Percentiles rank a stretch among this genome's conserved stretches.
These are phyloP conservation scores for Armadillidium nasatum DNA, from an alignment of 1,140 invertebrate species.

Conservation along the genomic window DNA sequence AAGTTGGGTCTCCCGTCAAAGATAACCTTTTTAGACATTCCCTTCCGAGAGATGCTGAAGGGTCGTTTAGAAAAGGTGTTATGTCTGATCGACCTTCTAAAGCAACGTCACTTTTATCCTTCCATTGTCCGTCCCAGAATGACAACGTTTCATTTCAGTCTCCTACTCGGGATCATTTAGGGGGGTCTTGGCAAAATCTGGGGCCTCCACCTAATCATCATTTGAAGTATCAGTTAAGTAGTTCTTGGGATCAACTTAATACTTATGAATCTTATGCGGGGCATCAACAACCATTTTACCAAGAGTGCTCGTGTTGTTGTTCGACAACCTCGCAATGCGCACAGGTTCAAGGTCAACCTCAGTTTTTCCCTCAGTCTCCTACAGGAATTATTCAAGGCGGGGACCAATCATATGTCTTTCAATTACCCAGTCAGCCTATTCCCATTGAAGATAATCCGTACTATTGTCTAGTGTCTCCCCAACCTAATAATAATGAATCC, in stretches of 20 bases:
- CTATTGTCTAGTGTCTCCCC: too few species aligned
- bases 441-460: too few species aligned
- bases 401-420: too few species aligned
- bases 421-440: too few species aligned
- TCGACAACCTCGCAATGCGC: neutral
- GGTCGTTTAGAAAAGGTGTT: conserved; percentile 12
- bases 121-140: neutral
- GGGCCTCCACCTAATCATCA: conserved; percentile 7
- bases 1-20: conserved; percentile 17
- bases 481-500: too few species aligned
- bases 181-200: conserved; percentile 42
- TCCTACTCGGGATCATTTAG: conserved; percentile 33
- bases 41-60: conserved; percentile 22
- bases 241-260: conserved; percentile 41
- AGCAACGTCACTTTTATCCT: conserved; percentile 18
- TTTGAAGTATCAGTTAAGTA: conserved; percentile 23
- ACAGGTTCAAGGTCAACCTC: neutral
- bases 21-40: conserved; percentile 23
- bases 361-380: neutral
- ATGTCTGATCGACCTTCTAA: neutral
- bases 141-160: neutral
- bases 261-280: too few species aligned
- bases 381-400: neutral
- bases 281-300: conserved; percentile 2
- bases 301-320: neutral